phyloP scores from a whole-genome alignment of 2,888 invertebrate species.

The Cephalotes varians region DNA sequence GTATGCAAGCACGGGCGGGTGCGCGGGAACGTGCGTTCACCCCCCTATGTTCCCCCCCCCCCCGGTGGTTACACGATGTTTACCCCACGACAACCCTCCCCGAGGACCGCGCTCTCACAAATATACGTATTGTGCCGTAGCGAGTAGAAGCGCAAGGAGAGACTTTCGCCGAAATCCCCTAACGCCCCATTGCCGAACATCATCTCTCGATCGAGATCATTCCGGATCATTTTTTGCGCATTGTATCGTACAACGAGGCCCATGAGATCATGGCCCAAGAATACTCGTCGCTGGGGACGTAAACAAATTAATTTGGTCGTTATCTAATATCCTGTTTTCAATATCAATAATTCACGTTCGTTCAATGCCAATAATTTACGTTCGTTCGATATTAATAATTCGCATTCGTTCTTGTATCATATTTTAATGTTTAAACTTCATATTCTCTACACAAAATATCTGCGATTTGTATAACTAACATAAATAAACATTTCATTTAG shows the following conservation, averaged over 20 bases:
- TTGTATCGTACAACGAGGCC: conserved; percentile 39
- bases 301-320: conserved; percentile 24
- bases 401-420: no score
- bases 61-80: conserved; percentile 84
- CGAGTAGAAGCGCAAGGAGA: conserved; percentile 37
- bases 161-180: conserved; percentile 58
- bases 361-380: background rate
- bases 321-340: conserved; percentile 12
- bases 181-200: conserved; percentile 15
- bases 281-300: background rate
- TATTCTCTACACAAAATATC: background rate
- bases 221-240: conserved; percentile 53
- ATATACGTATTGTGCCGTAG: conserved; percentile 58
- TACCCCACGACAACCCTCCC: conserved; percentile 80
- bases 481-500: background rate
- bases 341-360: background rate
- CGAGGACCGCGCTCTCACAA: conserved; percentile 65
- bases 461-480: background rate
- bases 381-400: no score
- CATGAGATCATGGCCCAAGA: conserved; percentile 1
- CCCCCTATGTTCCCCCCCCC: conserved; percentile 76
- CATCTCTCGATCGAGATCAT: conserved; percentile 52
- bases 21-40: conserved; percentile 60
- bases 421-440: background rate
- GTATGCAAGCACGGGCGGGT: conserved; percentile 67